Conservation (phyloP, 2,888 invertebrate genomes). For the Ochropleura plecta region DNA sequence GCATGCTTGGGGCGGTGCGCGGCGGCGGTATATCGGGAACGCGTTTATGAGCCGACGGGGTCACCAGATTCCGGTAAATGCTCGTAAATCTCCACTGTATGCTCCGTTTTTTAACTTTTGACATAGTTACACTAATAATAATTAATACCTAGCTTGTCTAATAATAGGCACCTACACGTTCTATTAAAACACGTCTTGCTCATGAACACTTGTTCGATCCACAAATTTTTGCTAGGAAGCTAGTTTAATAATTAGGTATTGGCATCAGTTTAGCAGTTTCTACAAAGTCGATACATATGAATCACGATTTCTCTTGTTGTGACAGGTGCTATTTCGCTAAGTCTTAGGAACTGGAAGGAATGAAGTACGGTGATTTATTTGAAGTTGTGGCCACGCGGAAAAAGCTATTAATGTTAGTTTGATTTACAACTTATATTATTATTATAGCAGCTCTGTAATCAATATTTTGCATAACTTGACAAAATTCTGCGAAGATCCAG, state of each 20-base stretch:
- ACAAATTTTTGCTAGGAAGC: not conserved
- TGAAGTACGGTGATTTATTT: conserved; percentile 27
- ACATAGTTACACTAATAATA: conserved; percentile 78
- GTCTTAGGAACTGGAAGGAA: conserved; percentile 31
- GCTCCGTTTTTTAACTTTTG: conserved; percentile 82
- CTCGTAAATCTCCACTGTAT: conserved; percentile 82
- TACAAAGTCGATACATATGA: conserved; percentile 27
- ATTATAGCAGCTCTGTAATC: not conserved
- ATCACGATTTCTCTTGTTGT: conserved; percentile 22
- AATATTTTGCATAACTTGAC: conserved; percentile 12
- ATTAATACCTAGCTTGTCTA: conserved; percentile 71
- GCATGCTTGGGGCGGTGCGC: conserved; percentile 52
- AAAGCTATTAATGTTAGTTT: not conserved
- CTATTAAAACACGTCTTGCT: conserved; percentile 29
- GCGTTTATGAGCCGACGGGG: conserved; percentile 86
- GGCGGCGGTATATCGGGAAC: conserved; percentile 78
- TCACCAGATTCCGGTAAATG: conserved; percentile 87
- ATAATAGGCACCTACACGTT: conserved; percentile 42
- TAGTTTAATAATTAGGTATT: conserved; percentile 1
- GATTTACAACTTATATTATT: conserved; percentile 17
- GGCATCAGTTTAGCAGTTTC: conserved; percentile 8
- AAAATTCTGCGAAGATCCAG: conserved; percentile 33
- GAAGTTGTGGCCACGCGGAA: conserved; percentile 17
- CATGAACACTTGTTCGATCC: conserved; percentile 14
- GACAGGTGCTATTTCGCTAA: conserved; percentile 10